phyloP scores from a whole-genome alignment of 1,140 invertebrate genomes.

The Drosophila serrata region DNA sequence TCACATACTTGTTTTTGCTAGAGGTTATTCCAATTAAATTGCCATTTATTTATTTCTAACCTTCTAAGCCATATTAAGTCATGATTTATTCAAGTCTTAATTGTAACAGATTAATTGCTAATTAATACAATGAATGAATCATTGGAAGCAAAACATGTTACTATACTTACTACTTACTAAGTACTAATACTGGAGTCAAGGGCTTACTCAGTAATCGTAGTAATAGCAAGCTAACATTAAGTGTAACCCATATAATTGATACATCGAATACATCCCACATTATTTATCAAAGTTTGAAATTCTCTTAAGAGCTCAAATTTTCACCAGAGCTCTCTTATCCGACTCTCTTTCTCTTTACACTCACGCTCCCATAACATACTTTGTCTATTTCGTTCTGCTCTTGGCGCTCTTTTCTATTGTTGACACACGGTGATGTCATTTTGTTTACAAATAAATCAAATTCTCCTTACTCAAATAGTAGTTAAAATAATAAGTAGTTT shows the following conservation, averaged over 20 bases:
- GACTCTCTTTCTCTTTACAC: background rate
- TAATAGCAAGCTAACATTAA: background rate
- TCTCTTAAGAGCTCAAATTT: background rate
- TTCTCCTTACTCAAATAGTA: background rate
- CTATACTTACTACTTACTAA: background rate
- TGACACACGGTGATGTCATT: conserved; percentile 46
- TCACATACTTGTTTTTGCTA: background rate
- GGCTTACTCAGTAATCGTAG: background rate
- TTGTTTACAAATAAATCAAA: conserved; percentile 37
- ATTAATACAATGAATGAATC: background rate
- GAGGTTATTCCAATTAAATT: background rate
- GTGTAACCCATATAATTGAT: background rate
- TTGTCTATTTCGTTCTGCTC: background rate
- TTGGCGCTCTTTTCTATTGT: conserved; percentile 6
- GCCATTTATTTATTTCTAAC: background rate
- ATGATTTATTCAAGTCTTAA: background rate
- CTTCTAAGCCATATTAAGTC: background rate
- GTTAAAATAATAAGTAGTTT: background rate
- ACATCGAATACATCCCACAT: background rate
- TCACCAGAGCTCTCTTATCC: background rate
- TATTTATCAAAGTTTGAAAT: too few species aligned
- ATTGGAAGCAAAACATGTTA: background rate
- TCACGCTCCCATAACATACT: background rate
- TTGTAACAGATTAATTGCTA: background rate
- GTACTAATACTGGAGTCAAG: background rate